phyloP scores from a whole-genome alignment of 2,797 vertebrate species.

The Acipenser oxyrinchus region DNA sequence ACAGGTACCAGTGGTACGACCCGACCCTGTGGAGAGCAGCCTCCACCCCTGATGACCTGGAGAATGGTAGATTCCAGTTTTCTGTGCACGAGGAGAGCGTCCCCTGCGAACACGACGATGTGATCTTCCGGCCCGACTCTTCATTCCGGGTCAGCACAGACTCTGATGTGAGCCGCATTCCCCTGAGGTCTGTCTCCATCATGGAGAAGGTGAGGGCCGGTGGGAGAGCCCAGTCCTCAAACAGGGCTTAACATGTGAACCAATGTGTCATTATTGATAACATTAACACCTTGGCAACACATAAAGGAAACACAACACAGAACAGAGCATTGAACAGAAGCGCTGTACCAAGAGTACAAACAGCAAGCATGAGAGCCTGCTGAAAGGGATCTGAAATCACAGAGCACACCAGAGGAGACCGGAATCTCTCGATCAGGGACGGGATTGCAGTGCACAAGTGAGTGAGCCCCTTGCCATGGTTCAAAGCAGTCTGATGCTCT shows the following conservation, averaged over 20 bases:
- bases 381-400: background rate
- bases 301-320: no score
- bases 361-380: background rate
- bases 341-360: no score
- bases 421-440: background rate
- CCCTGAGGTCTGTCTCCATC: constrained; percentile 66
- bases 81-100: constrained; percentile 76
- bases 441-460: background rate
- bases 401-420: background rate
- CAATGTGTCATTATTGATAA: no score
- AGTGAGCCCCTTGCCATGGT: background rate
- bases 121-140: constrained; percentile 62
- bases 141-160: constrained; percentile 75
- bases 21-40: constrained; percentile 68
- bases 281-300: no score
- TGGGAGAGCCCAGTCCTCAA: constrained; percentile 33
- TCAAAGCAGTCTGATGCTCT: background rate
- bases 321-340: background rate
- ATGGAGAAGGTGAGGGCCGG: constrained; percentile 57
- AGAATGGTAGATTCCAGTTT: constrained; percentile 51
- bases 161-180: constrained; percentile 38
- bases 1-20: constrained; percentile 65
- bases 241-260: background rate
- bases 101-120: constrained; percentile 75
- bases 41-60: constrained; percentile 37